Percentiles rank a stretch among this genome's conserved stretches.
These are phyloP conservation scores for Polypterus bichir DNA, from an alignment of 2,113 vertebrate species.

Conservation along the genomic window DNA sequence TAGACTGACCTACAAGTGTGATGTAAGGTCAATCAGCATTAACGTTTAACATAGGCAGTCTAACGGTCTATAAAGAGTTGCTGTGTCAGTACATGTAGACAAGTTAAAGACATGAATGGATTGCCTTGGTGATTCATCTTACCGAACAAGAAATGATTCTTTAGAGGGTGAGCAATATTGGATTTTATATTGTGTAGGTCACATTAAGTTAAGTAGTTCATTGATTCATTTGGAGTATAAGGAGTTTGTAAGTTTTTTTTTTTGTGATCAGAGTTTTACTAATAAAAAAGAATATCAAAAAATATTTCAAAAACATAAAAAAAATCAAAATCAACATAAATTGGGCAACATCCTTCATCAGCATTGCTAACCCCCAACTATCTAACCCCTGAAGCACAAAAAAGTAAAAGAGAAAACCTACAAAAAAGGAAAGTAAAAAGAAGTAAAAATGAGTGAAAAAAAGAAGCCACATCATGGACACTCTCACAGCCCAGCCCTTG, in stretches of 20 bases:
- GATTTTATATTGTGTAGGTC: neutral
- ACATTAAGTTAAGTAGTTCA: neutral
- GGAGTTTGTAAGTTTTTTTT: neutral
- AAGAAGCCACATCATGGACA: no score
- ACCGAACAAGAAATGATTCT: neutral
- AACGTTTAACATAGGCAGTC: neutral
- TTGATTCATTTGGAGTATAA: neutral
- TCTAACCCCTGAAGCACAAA: no score
- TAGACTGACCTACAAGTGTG: neutral
- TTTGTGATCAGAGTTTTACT: no score
- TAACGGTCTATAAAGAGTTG: neutral
- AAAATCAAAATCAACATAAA: no score
- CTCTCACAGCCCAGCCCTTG: no score
- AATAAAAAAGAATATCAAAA: no score
- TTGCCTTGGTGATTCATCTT: neutral
- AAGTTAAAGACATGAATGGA: conserved; percentile 2
- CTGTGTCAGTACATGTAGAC: conserved; percentile 2
- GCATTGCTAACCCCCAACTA: no score
- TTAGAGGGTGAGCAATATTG: neutral
- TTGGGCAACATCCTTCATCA: no score
- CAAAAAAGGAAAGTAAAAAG: no score
- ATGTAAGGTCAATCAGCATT: neutral
- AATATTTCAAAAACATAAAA: no score
- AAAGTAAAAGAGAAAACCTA: no score
- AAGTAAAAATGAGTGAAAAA: no score